These are phyloP conservation scores for Agrochola litura DNA, from an alignment of 2,888 invertebrate species.

Conservation along the genomic window DNA sequence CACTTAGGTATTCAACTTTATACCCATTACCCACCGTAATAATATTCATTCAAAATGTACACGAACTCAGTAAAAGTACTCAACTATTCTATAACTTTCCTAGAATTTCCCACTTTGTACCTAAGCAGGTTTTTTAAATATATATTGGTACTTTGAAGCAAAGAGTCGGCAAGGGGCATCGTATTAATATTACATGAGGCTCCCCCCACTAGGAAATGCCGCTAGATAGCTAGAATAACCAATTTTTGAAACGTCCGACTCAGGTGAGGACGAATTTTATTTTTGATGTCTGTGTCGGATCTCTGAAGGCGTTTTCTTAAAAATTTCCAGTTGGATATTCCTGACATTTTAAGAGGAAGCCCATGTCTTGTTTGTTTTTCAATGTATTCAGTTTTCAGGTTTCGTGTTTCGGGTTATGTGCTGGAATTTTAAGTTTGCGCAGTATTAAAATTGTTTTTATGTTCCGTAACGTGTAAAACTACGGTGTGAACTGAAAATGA, in stretches of 20 bases:
- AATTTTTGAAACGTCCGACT: constrained; percentile 74
- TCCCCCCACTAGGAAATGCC: constrained; percentile 59
- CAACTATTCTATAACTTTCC: constrained; percentile 62
- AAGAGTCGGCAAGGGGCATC: constrained; percentile 63
- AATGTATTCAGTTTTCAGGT: constrained; percentile 45
- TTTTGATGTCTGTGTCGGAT: constrained; percentile 57
- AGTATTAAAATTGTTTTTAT: constrained; percentile 18
- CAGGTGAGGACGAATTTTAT: constrained; percentile 69
- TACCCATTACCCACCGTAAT: constrained; percentile 3
- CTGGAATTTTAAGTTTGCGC: constrained; percentile 19
- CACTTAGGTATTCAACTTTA: constrained; percentile 8
- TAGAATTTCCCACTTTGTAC: constrained; percentile 56
- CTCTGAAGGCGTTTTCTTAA: constrained; percentile 55
- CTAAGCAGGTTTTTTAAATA: constrained; percentile 71
- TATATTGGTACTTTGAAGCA: constrained; percentile 75
- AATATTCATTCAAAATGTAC: constrained; percentile 46
- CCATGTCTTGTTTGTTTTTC: constrained; percentile 43
- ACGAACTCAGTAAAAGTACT: constrained; percentile 41
- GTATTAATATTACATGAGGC: constrained; percentile 78
- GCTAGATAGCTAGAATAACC: constrained; percentile 73
- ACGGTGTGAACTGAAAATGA: background rate
- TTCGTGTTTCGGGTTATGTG: constrained; percentile 17
- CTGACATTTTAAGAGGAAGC: constrained; percentile 55
- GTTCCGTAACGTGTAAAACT: background rate
- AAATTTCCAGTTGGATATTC: constrained; percentile 57